These are phyloP conservation scores for Acrocephalus scirpaceus DNA, from an alignment of 2,797 vertebrate genomes.

Conservation along the genomic window DNA sequence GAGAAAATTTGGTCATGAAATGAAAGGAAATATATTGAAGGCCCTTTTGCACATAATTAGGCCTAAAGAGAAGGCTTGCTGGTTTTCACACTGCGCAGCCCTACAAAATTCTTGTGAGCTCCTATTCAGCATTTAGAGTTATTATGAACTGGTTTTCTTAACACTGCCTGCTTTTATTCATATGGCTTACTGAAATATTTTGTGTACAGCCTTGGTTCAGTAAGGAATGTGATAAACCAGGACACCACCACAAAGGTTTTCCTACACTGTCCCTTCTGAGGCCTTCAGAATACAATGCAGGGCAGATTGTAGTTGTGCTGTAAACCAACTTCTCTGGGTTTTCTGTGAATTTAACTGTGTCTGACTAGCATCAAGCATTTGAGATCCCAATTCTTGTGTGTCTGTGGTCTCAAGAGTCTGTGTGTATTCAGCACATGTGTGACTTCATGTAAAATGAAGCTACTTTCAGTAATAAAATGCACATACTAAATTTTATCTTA, in stretches of 20 bases:
- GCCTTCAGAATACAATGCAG: not conserved
- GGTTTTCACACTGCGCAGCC: not conserved
- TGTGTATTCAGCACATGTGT: accelerated
- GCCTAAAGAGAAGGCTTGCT: not conserved
- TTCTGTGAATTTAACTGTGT: not conserved
- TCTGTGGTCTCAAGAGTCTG: not conserved
- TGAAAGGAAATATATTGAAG: not conserved
- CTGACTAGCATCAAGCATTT: accelerated
- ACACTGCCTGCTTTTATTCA: not conserved
- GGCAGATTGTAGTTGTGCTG: accelerated
- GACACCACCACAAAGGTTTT: not conserved
- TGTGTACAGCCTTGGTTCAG: not conserved
- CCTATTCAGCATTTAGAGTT: not conserved
- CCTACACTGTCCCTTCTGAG: not conserved
- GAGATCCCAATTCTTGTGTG: accelerated
- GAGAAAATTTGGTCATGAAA: not conserved
- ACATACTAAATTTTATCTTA: not conserved
- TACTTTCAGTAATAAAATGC: not conserved
- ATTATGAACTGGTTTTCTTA: not conserved
- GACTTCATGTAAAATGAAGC: not conserved
- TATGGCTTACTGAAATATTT: not conserved
- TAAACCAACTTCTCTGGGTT: not conserved
- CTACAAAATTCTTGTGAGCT: not conserved
- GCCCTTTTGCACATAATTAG: not conserved
- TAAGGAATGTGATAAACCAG: not conserved